A percentile compares a stretch with the other conserved stretches of the same genome.
phyloP scores from a whole-genome alignment of 2,113 vertebrate genomes.

The Silurus asotus region DNA sequence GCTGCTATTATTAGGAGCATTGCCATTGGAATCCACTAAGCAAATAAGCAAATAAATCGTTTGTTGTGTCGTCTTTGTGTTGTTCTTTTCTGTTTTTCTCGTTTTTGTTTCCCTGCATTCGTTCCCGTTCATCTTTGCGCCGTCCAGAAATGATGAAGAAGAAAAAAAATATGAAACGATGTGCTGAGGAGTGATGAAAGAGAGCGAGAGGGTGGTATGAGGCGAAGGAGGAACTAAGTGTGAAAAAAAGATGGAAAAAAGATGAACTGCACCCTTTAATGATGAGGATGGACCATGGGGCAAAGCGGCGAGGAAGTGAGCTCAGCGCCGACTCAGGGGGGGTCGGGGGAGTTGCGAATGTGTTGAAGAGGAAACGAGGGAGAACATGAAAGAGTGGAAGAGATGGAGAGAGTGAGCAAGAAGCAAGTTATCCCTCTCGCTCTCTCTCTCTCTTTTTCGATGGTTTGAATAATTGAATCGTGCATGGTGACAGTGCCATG shows the following conservation, averaged over 20 bases:
- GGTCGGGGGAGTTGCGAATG: constrained; percentile 1
- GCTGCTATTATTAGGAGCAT: constrained; percentile 25
- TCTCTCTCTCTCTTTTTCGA: constrained; percentile 41
- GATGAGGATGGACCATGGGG: constrained; percentile 35
- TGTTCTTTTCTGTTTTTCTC: neutral
- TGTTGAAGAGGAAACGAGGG: constrained; percentile 6
- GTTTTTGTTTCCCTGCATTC: neutral
- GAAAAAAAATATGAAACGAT: neutral
- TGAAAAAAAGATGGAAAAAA: neutral
- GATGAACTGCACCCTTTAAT: constrained; percentile 22
- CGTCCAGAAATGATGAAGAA: neutral
- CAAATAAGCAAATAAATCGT: constrained; percentile 8
- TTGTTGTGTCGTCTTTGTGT: neutral
- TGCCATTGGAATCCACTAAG: neutral
- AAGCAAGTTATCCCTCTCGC: constrained; percentile 20
- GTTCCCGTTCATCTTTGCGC: neutral
- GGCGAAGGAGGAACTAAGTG: constrained; percentile 11
- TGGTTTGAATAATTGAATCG: constrained; percentile 61
- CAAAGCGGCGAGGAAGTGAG: constrained; percentile 28
- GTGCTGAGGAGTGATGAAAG: constrained; percentile 39
- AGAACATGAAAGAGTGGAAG: constrained; percentile 30
- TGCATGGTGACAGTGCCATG: constrained; percentile 50
- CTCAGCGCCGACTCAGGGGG: neutral
- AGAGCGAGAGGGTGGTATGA: constrained; percentile 32
- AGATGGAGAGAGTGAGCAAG: constrained; percentile 11